phyloP scores from a whole-genome alignment of 2,888 invertebrate species.

The Odontomyia ornata region DNA sequence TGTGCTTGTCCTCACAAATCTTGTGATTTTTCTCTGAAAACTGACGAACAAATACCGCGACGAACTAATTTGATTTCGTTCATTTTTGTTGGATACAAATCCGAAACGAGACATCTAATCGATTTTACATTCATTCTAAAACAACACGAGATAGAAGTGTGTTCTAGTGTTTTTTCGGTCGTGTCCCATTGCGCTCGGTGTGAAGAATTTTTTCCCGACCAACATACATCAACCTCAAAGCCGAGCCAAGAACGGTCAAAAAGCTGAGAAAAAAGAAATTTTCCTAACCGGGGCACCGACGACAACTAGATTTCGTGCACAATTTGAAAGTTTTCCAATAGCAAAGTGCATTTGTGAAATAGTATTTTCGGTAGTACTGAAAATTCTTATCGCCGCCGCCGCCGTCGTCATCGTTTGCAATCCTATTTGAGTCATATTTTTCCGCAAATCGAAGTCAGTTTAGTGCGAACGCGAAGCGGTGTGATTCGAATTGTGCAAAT shows the following conservation, averaged over 20 bases:
- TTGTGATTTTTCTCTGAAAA: conserved; percentile 42
- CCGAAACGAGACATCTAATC: background rate
- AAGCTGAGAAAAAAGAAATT: background rate
- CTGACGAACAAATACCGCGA: conserved; percentile 9
- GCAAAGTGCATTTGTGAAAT: background rate
- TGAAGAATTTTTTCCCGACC: too few species aligned
- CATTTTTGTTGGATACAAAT: conserved; percentile 21
- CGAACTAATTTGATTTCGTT: conserved; percentile 30
- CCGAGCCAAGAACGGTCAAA: background rate
- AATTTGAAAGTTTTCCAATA: background rate
- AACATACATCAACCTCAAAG: too few species aligned
- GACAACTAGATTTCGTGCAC: background rate
- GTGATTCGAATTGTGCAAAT: background rate
- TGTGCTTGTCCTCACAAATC: conserved; percentile 52
- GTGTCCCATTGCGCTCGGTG: too few species aligned
- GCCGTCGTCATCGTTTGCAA: conserved; percentile 15
- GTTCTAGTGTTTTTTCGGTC: background rate
- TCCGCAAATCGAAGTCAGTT: background rate
- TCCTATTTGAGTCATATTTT: conserved; percentile 22
- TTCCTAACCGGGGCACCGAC: background rate
- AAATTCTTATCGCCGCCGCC: conserved; percentile 30
- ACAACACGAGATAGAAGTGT: background rate
- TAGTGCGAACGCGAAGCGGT: background rate
- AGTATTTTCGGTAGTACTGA: background rate
- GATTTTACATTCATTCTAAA: background rate